Percentiles rank a stretch among this genome's conserved stretches.
Evolutionary conservation across 1,140 invertebrate genomes (phyloP).

Genomic region (Lepidurus apus): DNA sequence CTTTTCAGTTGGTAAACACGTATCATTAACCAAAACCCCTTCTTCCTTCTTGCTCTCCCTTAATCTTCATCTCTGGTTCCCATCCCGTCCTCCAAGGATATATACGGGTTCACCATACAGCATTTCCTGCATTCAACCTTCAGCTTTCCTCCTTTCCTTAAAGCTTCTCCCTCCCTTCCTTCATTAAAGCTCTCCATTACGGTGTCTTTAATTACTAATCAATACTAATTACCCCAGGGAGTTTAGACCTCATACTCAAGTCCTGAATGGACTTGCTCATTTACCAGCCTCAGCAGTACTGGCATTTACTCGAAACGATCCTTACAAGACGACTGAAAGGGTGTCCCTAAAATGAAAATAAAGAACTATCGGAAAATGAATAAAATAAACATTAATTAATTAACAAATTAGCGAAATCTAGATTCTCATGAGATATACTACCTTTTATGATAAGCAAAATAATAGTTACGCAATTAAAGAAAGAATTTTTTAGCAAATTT

Average conservation of each 20-base stretch:
- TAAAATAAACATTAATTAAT: no score
- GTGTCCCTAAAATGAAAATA: no score
- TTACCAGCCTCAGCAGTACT: background rate
- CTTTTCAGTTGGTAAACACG: background rate
- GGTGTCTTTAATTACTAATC: slow-evolving; percentile 10
- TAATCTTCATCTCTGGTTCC: background rate
- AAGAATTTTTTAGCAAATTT: no score
- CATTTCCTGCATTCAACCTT: no score
- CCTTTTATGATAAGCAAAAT: no score
- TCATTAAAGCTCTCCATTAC: slow-evolving; percentile 22
- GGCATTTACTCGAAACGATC: no score
- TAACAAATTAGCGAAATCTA: no score
- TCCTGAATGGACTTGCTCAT: background rate
- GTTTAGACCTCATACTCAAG: background rate
- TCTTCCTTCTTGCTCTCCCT: background rate
- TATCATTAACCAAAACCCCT: background rate
- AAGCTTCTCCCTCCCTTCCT: background rate
- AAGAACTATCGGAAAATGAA: no score
- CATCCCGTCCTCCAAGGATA: background rate
- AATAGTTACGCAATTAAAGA: no score
- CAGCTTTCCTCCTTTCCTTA: background rate
- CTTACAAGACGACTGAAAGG: no score
- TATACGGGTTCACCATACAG: background rate
- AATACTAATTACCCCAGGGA: slow-evolving; percentile 10
- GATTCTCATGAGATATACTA: no score